Percentiles rank a stretch among this genome's conserved stretches.
These are phyloP conservation scores for Mycetomoellerius zeteki DNA, from an alignment of 1,140 invertebrate genomes.

Conservation along the genomic window DNA sequence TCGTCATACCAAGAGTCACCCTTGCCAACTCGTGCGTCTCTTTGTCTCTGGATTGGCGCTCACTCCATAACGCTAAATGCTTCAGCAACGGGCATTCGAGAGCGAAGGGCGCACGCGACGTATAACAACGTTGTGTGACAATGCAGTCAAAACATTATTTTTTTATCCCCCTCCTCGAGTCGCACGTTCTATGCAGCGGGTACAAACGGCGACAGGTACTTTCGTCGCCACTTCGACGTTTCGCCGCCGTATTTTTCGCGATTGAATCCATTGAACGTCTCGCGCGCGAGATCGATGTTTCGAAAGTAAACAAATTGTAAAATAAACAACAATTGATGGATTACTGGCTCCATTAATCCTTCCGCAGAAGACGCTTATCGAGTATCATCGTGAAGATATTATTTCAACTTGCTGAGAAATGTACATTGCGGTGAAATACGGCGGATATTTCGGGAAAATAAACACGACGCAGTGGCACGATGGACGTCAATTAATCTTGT, in stretches of 20 bases:
- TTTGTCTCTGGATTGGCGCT: slow-evolving; percentile 75
- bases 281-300: slow-evolving; percentile 34
- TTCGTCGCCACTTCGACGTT: slow-evolving; percentile 59
- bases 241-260: slow-evolving; percentile 38
- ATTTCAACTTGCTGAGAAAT: not conserved
- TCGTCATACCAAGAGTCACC: slow-evolving; percentile 76
- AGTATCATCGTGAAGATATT: slow-evolving; percentile 14
- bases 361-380: not conserved
- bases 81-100: slow-evolving; percentile 59
- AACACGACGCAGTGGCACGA: slow-evolving; percentile 2
- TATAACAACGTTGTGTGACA: slow-evolving; percentile 61
- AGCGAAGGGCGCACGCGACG: slow-evolving; percentile 58
- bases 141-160: slow-evolving; percentile 75
- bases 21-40: slow-evolving; percentile 74
- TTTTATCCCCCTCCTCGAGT: slow-evolving; percentile 14
- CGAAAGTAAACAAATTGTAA: slow-evolving; percentile 35
- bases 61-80: slow-evolving; percentile 72
- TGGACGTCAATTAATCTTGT: slow-evolving; percentile 38
- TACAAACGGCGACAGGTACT: slow-evolving; percentile 46
- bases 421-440: not conserved
- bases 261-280: slow-evolving; percentile 1
- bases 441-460: slow-evolving; percentile 29
- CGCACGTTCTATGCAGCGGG: slow-evolving; percentile 18
- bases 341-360: slow-evolving; percentile 23
- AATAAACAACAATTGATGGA: slow-evolving; percentile 33